Evolutionary conservation across 1,140 invertebrate genomes (phyloP), one percentile per base, ranked within the genome.

Genomic region (Drosophila varians): DNA sequence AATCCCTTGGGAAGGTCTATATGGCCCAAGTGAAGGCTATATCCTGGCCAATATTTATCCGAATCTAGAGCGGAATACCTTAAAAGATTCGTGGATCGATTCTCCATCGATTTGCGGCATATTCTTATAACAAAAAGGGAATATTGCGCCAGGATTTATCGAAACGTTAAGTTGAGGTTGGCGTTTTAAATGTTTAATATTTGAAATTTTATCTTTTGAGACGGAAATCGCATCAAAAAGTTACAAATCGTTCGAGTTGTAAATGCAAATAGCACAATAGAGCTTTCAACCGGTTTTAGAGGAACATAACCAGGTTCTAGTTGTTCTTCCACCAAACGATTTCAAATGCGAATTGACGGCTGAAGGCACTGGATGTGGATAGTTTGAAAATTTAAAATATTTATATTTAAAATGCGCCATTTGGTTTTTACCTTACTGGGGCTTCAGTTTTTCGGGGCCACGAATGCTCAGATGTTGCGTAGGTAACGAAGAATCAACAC

Each of bases 401-500:
- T n/a, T n/a, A n/a, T n/a, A n/a, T n/a, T n/a, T n/a, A 14, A 21
- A 71, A 73, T 73, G 69, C 68, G 48, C 3, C 26, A 73, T 9
- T n/a, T 62, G 26, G 2, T 62, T 18, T 5, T 19, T 7, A 8
- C 23, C n/a, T 12, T 52, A 21, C 43, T 61, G 21, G 14, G 36
- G 23, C 25, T 62, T 19, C 56, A 53, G 16, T 16, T 42, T 14
- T 21, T 62, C 5, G 21, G 16, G 5, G 25, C 28, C 8, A 7
- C 42, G 18, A 16, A 12, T 26, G 21, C 42, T 14, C 68, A 73
- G 36, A 53, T 73, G 19, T n/a, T 61, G 31, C 69, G 69, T 73
- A 62, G 69, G 69, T 73, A 72, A 61, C 40, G 19, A 16, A 31
- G n/a, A 12, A 26, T 4, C 4, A 11, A 19, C 2, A 6, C 0